Percentiles rank a stretch among this genome's conserved stretches.
Evolutionary conservation across 1,140 invertebrate species (phyloP).

Genomic region (Diachasma alloeum): DNA sequence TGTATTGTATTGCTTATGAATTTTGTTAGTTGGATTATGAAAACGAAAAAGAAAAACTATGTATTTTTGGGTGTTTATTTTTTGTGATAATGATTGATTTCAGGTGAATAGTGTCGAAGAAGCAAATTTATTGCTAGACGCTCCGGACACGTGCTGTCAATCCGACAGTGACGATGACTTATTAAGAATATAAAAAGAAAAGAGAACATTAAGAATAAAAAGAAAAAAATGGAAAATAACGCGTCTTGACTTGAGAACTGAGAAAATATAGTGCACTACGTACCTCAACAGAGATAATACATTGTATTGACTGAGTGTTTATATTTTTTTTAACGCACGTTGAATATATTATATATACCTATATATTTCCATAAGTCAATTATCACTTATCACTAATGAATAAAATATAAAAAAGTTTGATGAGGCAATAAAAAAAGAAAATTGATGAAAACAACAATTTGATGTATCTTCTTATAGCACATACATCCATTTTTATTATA

Average conservation of each 20-base stretch:
- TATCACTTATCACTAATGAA: neutral
- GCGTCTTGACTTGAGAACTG: neutral
- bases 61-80: neutral
- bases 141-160: conserved; percentile 44
- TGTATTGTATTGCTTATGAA: neutral
- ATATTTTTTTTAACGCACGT: conserved; percentile 6
- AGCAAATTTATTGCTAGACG: conserved; percentile 44
- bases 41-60: neutral
- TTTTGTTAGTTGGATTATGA: neutral
- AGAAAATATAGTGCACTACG: neutral
- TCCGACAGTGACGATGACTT: conserved; percentile 53
- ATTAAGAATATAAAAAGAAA: conserved; percentile 25
- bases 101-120: conserved; percentile 48
- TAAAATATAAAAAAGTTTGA: neutral
- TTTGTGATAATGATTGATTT: conserved; percentile 12
- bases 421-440: neutral
- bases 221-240: neutral
- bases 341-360: too few species aligned
- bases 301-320: neutral
- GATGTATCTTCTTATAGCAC: conserved; percentile 51
- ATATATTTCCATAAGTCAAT: too few species aligned
- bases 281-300: neutral
- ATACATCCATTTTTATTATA: conserved; percentile 64
- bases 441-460: neutral
- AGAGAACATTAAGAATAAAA: neutral